A percentile compares a stretch with the other conserved stretches of the same genome.
These are phyloP conservation scores for Murina feae DNA, from an alignment of 2,113 vertebrate species.

Conservation along the genomic window DNA sequence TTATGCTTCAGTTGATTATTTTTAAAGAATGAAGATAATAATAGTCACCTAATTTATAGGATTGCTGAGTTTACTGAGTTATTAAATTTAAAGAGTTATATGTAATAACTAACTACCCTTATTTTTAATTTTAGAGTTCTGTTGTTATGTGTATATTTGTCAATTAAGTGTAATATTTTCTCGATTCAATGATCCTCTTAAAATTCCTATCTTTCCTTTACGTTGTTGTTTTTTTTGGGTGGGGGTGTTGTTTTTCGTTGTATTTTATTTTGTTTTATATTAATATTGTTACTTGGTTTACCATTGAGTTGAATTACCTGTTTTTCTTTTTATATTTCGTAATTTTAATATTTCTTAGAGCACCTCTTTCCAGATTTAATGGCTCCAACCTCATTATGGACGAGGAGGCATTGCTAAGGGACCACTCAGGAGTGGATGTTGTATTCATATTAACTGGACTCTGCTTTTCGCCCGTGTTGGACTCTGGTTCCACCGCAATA, in stretches of 20 bases:
- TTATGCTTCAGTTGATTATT: not conserved
- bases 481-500: not conserved
- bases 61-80: not conserved
- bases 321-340: not conserved
- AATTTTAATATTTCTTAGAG: not conserved
- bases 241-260: not conserved
- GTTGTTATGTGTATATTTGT: not conserved
- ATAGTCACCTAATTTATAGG: not conserved
- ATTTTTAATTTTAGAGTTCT: not conserved
- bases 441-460: not conserved
- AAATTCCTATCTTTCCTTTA: not conserved
- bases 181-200: not conserved
- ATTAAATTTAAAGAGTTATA: not conserved
- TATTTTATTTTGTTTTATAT: not conserved
- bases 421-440: not conserved
- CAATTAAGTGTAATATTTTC: not conserved
- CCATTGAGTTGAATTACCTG: not conserved
- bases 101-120: not conserved
- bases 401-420: not conserved
- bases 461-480: not conserved
- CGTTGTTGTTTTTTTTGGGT: not conserved
- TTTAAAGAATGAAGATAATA: not conserved
- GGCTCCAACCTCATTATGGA: not conserved
- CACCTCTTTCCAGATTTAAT: not conserved
- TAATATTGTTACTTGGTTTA: not conserved